phyloP scores from a whole-genome alignment of 2,113 vertebrate genomes.

The Donacobius atricapilla region DNA sequence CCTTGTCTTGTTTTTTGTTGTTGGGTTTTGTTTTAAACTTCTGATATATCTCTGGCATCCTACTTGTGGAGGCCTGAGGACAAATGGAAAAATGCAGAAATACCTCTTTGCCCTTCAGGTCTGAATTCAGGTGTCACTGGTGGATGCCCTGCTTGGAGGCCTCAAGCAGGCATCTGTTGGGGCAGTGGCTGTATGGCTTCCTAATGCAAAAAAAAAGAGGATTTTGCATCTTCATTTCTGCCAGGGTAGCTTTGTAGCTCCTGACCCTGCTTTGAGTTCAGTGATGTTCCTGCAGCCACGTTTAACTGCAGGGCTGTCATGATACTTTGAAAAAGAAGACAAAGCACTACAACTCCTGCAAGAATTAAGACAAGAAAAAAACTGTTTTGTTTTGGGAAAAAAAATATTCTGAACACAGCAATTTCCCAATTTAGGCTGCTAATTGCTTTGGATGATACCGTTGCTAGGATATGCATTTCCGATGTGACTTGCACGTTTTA shows the following conservation, averaged over 20 bases:
- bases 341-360: not conserved
- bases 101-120: not conserved
- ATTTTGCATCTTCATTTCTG: not conserved
- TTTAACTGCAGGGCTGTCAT: not conserved
- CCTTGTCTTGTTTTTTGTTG: not conserved
- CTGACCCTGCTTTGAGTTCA: not conserved
- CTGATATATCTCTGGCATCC: not conserved
- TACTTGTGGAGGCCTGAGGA: not conserved
- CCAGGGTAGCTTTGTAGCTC: not conserved
- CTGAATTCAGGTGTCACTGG: not conserved
- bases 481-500: not conserved
- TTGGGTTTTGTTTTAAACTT: not conserved
- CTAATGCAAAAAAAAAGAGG: not conserved
- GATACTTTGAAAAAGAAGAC: not conserved
- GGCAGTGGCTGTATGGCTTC: fast-evolving
- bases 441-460: not conserved
- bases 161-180: not conserved
- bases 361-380: not conserved
- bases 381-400: not conserved
- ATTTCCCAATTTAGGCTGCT: not conserved
- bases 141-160: not conserved
- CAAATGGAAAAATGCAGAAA: not conserved
- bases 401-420: not conserved
- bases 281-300: fast-evolving
- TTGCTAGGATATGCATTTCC: constrained; percentile 19